Base-by-base conservation (phyloP, 2,797 vertebrate genomes). In the Tapirus indicus region DNA sequence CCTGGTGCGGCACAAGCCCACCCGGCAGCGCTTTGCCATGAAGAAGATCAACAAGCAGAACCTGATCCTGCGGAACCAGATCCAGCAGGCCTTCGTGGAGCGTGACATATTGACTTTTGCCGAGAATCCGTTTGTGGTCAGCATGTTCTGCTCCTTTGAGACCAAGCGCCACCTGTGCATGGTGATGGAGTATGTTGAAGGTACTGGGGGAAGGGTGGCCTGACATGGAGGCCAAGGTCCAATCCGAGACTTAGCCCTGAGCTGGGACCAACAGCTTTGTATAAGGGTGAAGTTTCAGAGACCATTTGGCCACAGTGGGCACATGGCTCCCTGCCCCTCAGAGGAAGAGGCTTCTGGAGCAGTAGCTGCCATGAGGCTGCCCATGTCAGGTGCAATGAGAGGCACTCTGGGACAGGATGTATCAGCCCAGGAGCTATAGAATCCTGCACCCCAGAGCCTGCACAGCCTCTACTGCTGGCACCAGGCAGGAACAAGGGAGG, bases 11-110 rank as follows among this genome's bases (percentile, higher is more conserved):
- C 99, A 99, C 99, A 99, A 99, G 91, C 99, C 99, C 92, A 99
- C 99, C 6, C 99, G 99, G 18, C 99, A 99, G 90, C 99, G 99
- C n/a, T 99, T 99, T 96, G 99, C 99, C 97, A 99, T 99, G 99
- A 99, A 99, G 98, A 99, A 99, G 98, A 99, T 99, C 98, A 99
- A 99, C 99, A 99, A 99, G 92, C 99, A 99, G 98, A 99, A 99
- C 98, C 98, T 99, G 84, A 99, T 99, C 97, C 98, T 99, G 83
- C 99, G 99, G 97, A 99, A 99, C 98, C 99, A 99, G 98, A 99
- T 99, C 98, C 99, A 99, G 96, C 99, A 99, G 98, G 99, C 99
- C 74, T 99, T 99, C 21, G 99, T 99, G 97, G 99, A 99, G 94
- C 98, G 99, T 2, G 99, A 99, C 98, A 99, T 99, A 98, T 98